Conservation (phyloP, 2,797 vertebrate species). For the Eupleurogrammus muticus region DNA sequence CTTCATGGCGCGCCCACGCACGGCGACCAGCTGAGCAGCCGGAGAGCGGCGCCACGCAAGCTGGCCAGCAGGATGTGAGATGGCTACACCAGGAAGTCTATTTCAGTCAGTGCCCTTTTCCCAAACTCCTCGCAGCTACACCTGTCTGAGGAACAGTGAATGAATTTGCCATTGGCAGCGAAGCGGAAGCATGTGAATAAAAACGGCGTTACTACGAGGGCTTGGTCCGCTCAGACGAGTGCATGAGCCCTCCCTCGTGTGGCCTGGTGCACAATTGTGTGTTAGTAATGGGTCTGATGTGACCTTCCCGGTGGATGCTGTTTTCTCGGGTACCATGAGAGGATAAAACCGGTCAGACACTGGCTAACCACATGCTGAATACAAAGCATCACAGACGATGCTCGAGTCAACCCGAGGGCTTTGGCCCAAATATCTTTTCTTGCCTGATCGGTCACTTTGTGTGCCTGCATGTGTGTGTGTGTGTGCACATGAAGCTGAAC, state of each 20-base stretch:
- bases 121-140: conserved; percentile 4
- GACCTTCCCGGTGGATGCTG: conserved; percentile 47
- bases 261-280: conserved; percentile 29
- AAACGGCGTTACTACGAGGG: background rate
- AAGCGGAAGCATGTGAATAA: conserved; percentile 6
- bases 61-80: too few species aligned
- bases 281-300: conserved; percentile 38
- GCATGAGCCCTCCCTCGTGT: background rate
- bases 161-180: background rate
- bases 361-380: conserved; percentile 19
- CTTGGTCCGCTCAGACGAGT: conserved; percentile 20
- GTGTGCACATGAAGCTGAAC: background rate
- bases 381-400: background rate
- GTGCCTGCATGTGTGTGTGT: background rate
- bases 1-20: too few species aligned
- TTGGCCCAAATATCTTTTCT: conserved; percentile 18
- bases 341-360: conserved; percentile 34
- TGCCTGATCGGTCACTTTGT: conserved; percentile 1
- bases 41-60: too few species aligned
- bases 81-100: background rate
- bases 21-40: too few species aligned
- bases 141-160: background rate
- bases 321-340: conserved; percentile 32
- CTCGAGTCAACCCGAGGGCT: conserved; percentile 11
- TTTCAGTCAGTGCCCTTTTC: conserved; percentile 39